Percentiles rank a stretch among this genome's conserved stretches.
phyloP scores from a whole-genome alignment of 2,113 vertebrate genomes.

The Galeopterus variegatus region DNA sequence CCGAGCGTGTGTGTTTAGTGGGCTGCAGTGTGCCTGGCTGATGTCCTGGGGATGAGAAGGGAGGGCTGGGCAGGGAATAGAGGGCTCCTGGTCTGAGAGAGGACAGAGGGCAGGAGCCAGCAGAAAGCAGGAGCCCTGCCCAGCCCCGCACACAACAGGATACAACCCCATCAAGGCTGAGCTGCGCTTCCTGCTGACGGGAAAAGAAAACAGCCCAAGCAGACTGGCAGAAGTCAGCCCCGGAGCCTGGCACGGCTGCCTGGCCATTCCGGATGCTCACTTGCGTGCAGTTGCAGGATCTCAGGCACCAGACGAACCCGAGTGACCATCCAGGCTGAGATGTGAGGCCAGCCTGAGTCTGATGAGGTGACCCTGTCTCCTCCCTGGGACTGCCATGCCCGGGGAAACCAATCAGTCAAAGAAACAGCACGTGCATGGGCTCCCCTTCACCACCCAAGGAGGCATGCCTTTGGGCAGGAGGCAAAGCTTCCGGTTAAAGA shows the following conservation, averaged over 20 bases:
- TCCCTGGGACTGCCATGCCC: neutral
- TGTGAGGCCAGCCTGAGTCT: neutral
- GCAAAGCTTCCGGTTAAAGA: neutral
- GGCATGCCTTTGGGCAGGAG: rapidly evolving
- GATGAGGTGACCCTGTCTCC: neutral
- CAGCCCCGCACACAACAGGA: conserved; percentile 87
- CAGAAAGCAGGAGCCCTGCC: conserved; percentile 35
- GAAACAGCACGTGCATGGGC: rapidly evolving
- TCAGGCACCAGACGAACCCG: conserved; percentile 60
- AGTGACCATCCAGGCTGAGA: neutral
- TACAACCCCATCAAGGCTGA: conserved; percentile 81
- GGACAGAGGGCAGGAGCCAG: neutral
- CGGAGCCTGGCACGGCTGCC: neutral
- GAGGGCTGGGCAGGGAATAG: neutral
- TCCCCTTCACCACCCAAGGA: neutral
- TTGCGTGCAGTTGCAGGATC: neutral
- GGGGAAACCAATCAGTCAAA: neutral
- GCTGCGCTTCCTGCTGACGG: conserved; percentile 85
- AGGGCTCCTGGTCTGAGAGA: neutral
- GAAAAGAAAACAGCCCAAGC: conserved; percentile 82
- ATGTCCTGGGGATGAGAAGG: neutral
- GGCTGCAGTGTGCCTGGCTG: neutral
- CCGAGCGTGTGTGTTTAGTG: neutral
- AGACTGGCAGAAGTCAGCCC: neutral
- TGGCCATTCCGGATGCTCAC: conserved; percentile 29